These are phyloP conservation scores for Myotis myotis DNA, from an alignment of 2,797 vertebrate species.

Conservation along the genomic window DNA sequence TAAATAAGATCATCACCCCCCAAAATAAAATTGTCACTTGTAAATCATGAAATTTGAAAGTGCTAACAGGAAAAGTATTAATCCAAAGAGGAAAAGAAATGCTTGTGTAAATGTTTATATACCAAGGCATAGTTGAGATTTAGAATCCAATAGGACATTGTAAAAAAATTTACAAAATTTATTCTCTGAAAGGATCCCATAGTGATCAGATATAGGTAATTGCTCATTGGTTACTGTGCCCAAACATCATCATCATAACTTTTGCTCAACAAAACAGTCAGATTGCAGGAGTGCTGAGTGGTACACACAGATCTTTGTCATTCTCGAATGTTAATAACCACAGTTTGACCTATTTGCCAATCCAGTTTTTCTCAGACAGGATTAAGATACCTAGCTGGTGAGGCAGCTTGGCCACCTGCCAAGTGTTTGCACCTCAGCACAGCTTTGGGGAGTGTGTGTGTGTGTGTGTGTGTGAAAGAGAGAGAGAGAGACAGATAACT, in stretches of 20 bases:
- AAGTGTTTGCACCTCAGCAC: background rate
- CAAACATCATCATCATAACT: background rate
- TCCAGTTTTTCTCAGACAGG: background rate
- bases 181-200: background rate
- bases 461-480: background rate
- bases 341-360: background rate
- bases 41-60: conserved; percentile 30
- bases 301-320: background rate
- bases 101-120: background rate
- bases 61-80: background rate
- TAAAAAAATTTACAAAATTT: background rate
- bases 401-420: background rate
- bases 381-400: background rate
- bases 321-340: background rate
- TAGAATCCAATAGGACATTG: background rate
- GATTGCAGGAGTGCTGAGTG: background rate
- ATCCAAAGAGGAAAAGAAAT: background rate
- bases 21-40: conserved; percentile 13
- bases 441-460: background rate
- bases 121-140: background rate
- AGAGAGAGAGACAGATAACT: background rate
- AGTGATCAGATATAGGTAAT: background rate
- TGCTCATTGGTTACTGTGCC: background rate
- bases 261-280: background rate
- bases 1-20: background rate